phyloP scores from a whole-genome alignment of 1,140 invertebrate genomes.

The Dendroctonus valens region DNA sequence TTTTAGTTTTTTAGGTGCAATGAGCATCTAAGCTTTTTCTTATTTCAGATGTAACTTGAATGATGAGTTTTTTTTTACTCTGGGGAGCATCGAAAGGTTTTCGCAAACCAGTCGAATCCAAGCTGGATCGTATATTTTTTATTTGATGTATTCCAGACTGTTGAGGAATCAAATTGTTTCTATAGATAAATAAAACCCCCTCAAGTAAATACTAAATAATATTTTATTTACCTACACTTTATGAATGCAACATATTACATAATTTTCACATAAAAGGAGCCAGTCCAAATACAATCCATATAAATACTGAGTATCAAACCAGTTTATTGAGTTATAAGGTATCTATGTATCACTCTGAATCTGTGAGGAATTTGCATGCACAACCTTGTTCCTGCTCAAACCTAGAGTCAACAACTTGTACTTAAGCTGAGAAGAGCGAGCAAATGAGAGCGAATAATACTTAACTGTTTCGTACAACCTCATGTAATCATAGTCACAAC shows the following conservation, averaged over 20 bases:
- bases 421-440: background rate
- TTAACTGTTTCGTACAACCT: too few species aligned
- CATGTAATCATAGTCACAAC: too few species aligned
- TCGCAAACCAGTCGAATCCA: too few species aligned
- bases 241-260: slow-evolving; percentile 22
- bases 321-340: background rate
- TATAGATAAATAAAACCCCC: background rate
- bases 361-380: background rate
- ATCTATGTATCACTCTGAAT: background rate
- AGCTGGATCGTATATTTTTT: too few species aligned
- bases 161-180: too few species aligned
- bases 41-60: too few species aligned
- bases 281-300: slow-evolving; percentile 3
- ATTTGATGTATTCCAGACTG: too few species aligned
- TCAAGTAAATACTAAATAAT: slow-evolving; percentile 12
- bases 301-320: background rate
- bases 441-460: background rate
- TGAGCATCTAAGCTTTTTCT: too few species aligned
- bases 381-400: background rate
- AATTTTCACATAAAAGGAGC: slow-evolving; percentile 1
- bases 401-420: background rate
- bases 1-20: background rate
- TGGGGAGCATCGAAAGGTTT: too few species aligned
- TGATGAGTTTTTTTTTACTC: too few species aligned
- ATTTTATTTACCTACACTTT: slow-evolving; percentile 22